Evolutionary conservation across 2,797 vertebrate genomes (phyloP), one percentile per base, ranked within the genome.

Genomic region (Ptychadena robeensis): DNA sequence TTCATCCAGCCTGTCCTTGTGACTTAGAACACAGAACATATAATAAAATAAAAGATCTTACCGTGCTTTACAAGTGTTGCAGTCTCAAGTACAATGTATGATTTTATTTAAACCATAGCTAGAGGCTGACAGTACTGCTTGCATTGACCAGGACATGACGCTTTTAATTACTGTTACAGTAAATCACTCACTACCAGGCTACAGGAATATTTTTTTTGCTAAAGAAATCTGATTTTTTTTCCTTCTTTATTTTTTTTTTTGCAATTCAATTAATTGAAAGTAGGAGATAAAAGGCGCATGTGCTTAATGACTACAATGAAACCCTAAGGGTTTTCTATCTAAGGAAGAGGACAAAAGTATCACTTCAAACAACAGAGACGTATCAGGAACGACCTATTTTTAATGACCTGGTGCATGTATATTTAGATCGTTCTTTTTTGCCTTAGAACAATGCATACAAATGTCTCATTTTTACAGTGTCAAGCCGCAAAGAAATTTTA

Each of bases 211-310:
- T 76, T 85, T 87, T 89, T 87, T 86, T 86, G 88, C 90, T 92
- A 83, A 79, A 87, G 57, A 53, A 91, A 87, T 86, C 87, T 86
- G 89, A 92, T 91, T 91, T 89, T 92, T 81, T 31, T 31, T n/a
- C 40, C n/a, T n/a, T n/a, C n/a, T n/a, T 30, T 53, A 59, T 61
- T 10, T 32, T 81, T 30, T 27, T 81, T 93, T 91, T 88, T 91
- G 90, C 48, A 92, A 92, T 94, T 92, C 93, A 94, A 93, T 95
- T 94, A 95, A 93, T 92, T 91, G 91, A 90, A 93, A 90, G 92
- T 88, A 89, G 87, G 86, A 93, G 93, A 94, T 94, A 94, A 94
- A 94, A 94, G 92, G 92, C 90, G 89, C 89, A 91, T 86, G 88
- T 87, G 87, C 89, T 91, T 92, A 92, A 94, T 93, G 91, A 92